Evolutionary conservation across 2,113 vertebrate genomes (phyloP), one percentile per base, ranked within the genome.

Genomic region (Peromyscus californicus): DNA sequence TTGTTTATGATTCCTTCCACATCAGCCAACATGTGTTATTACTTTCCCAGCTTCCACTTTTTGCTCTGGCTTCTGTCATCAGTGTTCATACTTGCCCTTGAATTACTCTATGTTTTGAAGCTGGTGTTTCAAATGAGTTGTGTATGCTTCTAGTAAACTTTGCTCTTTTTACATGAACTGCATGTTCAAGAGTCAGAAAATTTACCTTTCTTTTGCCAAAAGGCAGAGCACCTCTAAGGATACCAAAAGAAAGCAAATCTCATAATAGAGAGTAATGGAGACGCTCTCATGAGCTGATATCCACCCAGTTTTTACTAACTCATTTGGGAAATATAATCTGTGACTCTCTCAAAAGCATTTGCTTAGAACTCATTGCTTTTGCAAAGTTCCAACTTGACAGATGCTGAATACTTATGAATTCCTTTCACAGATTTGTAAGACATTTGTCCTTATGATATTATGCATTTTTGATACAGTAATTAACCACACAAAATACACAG

Each of bases 381-480:
- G 83, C 76, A 97, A 97, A 95, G 78, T 96, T 97, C 59, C 70
- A 79, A 86, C 69, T 92, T 94, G 95, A 79, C 94, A 97, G 97
- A 96, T 97, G 88, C 91, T 94, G 36, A 86, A 57, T 91, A 80
- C 61, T 97, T 96, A 96, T 33, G 48, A 82, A 97, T 96, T 96
- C 93, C 54, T 96, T 96, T 89, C 96, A 95, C 84, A 97, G 76
- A 97, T 93, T 92, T 96, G 85, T 93, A 74, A 96, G 83, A 91
- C 94, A 96, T 93, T 90, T 83, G 61, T 83, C 86, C 86, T 95
- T 93, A 87, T 93, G 85, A 95, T 96, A 95, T 21, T 65, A 92
- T 70, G 61, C 72, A 94, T 98, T 93, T 84, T 97, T 93, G 91
- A 93, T 91, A 90, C 26, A 91, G 82, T 91, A 95, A 96, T 96